These are phyloP conservation scores for Leptonema lineaticorne DNA, from an alignment of 1,140 invertebrate species.

Conservation along the genomic window DNA sequence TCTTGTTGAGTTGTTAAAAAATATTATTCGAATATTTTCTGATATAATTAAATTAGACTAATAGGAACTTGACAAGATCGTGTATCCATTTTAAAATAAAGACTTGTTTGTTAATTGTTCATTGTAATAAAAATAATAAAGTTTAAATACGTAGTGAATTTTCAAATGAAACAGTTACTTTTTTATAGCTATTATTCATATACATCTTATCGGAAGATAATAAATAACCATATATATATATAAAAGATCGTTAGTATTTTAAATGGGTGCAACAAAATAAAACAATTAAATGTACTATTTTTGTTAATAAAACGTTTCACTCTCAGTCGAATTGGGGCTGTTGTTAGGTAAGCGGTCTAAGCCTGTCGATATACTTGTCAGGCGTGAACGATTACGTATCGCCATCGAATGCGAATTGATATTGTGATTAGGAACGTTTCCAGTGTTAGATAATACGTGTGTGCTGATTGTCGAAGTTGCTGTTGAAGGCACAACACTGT, in stretches of 20 bases:
- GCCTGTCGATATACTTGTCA: slow-evolving; percentile 30
- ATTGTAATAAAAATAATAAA: no score
- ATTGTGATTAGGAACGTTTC: slow-evolving; percentile 1
- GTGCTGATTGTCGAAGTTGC: slow-evolving; percentile 17
- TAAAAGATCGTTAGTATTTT: neutral
- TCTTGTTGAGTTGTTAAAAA: no score
- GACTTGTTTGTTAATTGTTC: no score
- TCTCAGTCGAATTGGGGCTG: slow-evolving; percentile 18
- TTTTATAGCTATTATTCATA: no score
- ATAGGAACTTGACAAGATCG: no score
- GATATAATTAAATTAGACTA: no score
- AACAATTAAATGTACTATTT: neutral
- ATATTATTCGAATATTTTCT: no score
- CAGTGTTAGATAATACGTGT: slow-evolving; percentile 14
- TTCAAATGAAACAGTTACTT: no score
- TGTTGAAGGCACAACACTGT: slow-evolving; percentile 30
- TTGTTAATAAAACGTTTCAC: slow-evolving; percentile 39
- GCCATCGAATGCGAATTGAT: slow-evolving; percentile 15
- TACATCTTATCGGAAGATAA: no score
- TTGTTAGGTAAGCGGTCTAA: slow-evolving; percentile 34
- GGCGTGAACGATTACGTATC: slow-evolving; percentile 19
- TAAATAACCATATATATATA: no score
- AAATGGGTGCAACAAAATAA: slow-evolving; percentile 2
- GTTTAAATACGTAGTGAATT: no score
- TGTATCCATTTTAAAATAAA: no score